These are phyloP conservation scores for Lepus oiostolus DNA, from an alignment of 2,797 vertebrate genomes.

Conservation along the genomic window DNA sequence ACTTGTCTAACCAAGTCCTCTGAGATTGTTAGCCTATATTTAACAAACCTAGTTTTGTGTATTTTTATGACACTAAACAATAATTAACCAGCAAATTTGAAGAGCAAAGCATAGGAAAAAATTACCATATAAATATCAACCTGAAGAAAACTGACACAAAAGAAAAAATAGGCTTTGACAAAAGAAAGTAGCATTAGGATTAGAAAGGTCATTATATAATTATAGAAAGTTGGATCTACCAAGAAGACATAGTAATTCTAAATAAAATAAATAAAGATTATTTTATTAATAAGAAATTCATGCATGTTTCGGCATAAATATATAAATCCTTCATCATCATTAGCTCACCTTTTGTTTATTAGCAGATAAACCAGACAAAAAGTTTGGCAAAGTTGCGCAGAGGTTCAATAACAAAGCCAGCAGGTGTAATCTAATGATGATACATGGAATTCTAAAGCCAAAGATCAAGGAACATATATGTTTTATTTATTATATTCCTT, in stretches of 20 bases:
- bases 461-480: not conserved
- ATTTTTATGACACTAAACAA: not conserved
- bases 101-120: not conserved
- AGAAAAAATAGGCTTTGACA: not conserved
- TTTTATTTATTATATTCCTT: not conserved
- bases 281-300: not conserved
- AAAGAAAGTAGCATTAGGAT: not conserved
- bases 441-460: constrained; percentile 4
- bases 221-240: not conserved
- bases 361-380: not conserved
- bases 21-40: not conserved
- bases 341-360: not conserved
- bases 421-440: not conserved
- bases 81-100: constrained; percentile 46
- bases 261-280: not conserved
- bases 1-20: not conserved
- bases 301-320: not conserved
- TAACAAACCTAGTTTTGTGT: not conserved
- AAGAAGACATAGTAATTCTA: not conserved
- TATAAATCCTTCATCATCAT: not conserved
- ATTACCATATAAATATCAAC: not conserved
- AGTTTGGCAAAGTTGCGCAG: not conserved
- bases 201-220: not conserved
- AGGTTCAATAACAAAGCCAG: constrained; percentile 21
- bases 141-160: constrained; percentile 7